phyloP scores from a whole-genome alignment of 2,888 invertebrate species.

The Nemotelus pantherinus region DNA sequence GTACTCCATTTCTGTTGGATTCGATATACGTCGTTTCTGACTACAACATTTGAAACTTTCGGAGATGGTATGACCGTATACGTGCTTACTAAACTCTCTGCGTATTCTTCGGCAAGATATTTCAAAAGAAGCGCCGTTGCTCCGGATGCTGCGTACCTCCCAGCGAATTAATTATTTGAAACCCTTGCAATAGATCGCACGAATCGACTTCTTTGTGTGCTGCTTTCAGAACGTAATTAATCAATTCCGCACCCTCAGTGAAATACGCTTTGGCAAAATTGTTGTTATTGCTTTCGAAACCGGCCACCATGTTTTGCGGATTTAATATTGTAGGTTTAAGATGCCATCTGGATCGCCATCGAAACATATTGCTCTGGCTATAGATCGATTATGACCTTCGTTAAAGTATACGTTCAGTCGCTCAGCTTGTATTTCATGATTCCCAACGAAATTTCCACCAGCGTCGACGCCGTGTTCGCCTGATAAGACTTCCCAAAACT shows the following conservation, averaged over 20 bases:
- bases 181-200: constrained; percentile 68
- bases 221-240: constrained; percentile 58
- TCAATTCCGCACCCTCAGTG: constrained; percentile 60
- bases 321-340: constrained; percentile 70
- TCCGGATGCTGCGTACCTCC: constrained; percentile 82
- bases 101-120: constrained; percentile 77
- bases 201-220: constrained; percentile 59
- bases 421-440: no score
- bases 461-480: no score
- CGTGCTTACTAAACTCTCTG: constrained; percentile 77
- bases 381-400: constrained; percentile 71
- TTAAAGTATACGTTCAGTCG: constrained; percentile 69
- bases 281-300: constrained; percentile 70
- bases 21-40: no score
- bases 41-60: constrained; percentile 59
- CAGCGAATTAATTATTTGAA: constrained; percentile 75
- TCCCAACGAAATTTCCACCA: no score
- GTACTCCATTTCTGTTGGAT: no score
- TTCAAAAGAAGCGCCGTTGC: constrained; percentile 77
- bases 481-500: no score
- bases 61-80: constrained; percentile 70
- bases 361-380: constrained; percentile 74
- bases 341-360: constrained; percentile 77
- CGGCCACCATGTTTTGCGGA: constrained; percentile 76
- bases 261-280: constrained; percentile 74